These are phyloP conservation scores for Colletes collaris DNA, from an alignment of 2,888 invertebrate species.

Conservation along the genomic window DNA sequence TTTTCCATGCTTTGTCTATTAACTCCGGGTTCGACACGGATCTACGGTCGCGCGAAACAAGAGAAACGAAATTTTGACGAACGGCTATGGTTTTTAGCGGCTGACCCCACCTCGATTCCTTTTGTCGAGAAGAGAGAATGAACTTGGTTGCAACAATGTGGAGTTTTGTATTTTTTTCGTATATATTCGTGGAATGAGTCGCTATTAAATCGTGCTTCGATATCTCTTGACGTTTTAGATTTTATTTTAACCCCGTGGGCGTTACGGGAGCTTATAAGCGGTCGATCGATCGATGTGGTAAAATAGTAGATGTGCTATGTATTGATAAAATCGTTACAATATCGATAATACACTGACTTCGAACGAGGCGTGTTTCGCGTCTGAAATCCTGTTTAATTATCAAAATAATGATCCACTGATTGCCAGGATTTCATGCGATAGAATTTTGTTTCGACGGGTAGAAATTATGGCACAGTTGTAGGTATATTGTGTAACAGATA, in stretches of 20 bases:
- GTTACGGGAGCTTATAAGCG: too few species aligned
- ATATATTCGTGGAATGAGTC: background rate
- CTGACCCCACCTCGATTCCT: slow-evolving; percentile 7
- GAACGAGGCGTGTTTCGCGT: too few species aligned
- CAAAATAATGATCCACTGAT: too few species aligned
- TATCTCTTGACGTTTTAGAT: background rate
- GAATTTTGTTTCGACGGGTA: too few species aligned
- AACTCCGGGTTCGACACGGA: slow-evolving; percentile 32
- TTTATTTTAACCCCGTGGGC: background rate
- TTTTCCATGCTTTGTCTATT: slow-evolving; percentile 43
- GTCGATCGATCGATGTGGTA: too few species aligned
- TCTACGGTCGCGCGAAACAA: slow-evolving; percentile 10
- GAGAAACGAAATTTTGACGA: slow-evolving; percentile 46
- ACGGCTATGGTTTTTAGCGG: slow-evolving; percentile 41
- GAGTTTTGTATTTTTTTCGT: background rate
- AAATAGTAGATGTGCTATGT: too few species aligned
- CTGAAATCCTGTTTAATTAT: too few species aligned
- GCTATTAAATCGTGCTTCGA: background rate
- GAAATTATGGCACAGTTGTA: too few species aligned
- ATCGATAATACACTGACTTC: too few species aligned
- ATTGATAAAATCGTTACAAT: too few species aligned
- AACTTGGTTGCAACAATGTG: slow-evolving; percentile 15
- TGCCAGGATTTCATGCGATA: too few species aligned
- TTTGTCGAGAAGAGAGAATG: background rate
- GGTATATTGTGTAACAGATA: too few species aligned